A percentile compares a stretch with the other conserved stretches of the same genome.
Evolutionary conservation across 2,888 invertebrate species (phyloP).

Genomic region (Trissoscelio sp.): DNA sequence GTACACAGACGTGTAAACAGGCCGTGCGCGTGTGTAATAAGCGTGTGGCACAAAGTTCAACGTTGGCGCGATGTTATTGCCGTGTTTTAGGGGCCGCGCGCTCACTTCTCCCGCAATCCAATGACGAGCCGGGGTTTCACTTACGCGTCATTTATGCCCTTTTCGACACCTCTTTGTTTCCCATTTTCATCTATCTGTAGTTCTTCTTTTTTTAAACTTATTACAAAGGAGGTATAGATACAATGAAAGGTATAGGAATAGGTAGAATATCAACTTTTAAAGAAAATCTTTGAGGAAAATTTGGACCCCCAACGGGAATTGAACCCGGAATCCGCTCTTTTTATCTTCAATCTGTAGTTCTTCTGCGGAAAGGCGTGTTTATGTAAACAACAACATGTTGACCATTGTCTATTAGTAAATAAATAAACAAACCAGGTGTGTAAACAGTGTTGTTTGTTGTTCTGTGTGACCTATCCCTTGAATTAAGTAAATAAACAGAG

Average conservation of each 20-base stretch:
- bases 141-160: slow-evolving; percentile 60
- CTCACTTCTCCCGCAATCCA: slow-evolving; percentile 19
- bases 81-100: slow-evolving; percentile 47
- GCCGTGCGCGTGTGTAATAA: slow-evolving; percentile 51
- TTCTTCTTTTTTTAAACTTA: too few relatives aligned
- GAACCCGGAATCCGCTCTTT: too few relatives aligned
- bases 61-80: slow-evolving; percentile 48
- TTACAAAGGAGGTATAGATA: too few relatives aligned
- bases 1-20: slow-evolving; percentile 4
- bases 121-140: slow-evolving; percentile 46
- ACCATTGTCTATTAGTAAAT: not conserved
- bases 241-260: too few relatives aligned
- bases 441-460: not conserved
- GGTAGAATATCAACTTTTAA: too few relatives aligned
- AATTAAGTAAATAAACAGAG: not conserved
- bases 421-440: not conserved
- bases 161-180: slow-evolving; percentile 59
- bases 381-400: not conserved
- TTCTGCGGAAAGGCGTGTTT: too few relatives aligned
- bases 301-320: too few relatives aligned
- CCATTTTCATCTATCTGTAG: slow-evolving; percentile 17
- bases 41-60: slow-evolving; percentile 59
- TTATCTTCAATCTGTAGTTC: too few relatives aligned
- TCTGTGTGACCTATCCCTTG: not conserved
- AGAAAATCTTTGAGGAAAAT: too few relatives aligned